Evolutionary conservation across 2,888 invertebrate species (phyloP), one percentile per base, ranked within the genome.

Genomic region (Drosophila meridiana): DNA sequence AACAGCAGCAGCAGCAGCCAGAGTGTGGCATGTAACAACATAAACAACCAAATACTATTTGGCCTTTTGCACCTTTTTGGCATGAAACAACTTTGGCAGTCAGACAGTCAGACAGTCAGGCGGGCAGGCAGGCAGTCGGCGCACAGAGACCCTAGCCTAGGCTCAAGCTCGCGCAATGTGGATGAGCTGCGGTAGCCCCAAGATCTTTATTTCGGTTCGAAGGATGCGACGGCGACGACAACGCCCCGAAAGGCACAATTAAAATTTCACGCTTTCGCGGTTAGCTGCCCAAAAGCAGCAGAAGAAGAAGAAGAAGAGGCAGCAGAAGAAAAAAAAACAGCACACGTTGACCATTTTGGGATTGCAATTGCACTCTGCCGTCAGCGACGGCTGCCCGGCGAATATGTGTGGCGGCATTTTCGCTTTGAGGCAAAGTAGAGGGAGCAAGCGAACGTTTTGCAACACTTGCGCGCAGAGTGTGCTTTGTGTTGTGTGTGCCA

Each of bases 1-100:
- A 69, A 11, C 70, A 52, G 13, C 64, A 64, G 26, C 60, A 56
- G 14, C 64, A 63, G 14, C 58, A 43, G 40, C 63, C 72, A 53
- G 77, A 76, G 69, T 73, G 80, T 78, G 75, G 80, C 83, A 78
- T 87, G 89, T 81, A 89, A 87, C 87, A 87, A 89, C 89, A 89
- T 85, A 89, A 89, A 87, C 89, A 87, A 89, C 76, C 75, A 76
- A 87, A 89, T 84, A 89, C 79, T 87, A 87, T 87, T 87, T 87
- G 87, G 87, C 89, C 87, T 87, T 76, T 87, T 89, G 86, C 86
- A 88, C 87, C 88, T 87, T 89, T 82, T 83, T 83, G 90, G 90
- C 86, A 88, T 79, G 87, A 70, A 82, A 83, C 88, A 80, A 80
- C 86, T 84, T 88, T 80, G 83, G 86, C 85, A 72, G 68, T 71